Evolutionary conservation across 2,797 vertebrate genomes (phyloP), one percentile per base, ranked within the genome.

Genomic region (Ptychobarbus kaznakovi): DNA sequence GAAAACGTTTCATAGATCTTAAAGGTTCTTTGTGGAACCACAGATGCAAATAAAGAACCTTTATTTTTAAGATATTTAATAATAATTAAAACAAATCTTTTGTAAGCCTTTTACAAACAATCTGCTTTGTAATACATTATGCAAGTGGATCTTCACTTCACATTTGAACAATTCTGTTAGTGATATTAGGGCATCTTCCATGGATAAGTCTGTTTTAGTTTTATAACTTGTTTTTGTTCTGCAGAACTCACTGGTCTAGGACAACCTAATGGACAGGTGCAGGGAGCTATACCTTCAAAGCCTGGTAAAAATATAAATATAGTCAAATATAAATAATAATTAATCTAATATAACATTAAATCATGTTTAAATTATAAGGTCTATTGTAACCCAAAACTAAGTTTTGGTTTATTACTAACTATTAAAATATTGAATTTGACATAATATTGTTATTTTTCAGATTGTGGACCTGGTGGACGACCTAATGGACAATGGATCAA

Each of bases 401-500:
- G 5, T 35, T 63, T 69, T 61, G 5, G 22, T 65, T 16, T 32
- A 49, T 56, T 32, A n/a, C n/a, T 74, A 86, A 42, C 18, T 40
- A 22, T 66, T 68, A 28, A 1, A 32, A 51, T 20, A 32, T 32
- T 32, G 32, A 32, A 32, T 3, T 32, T 32, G 0, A 32, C 32
- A 32, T 32, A 32, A 32, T 32, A 32, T 32, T 32, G 2, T 32
- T 3, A 32, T 32, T 13, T 69, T 85, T 44, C 53, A 89, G 90
- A 88, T 46, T 89, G 90, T 77, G 88, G 86, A 66, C 87, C 81
- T 66, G 89, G 72, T 15, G 86, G 88, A 20, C 72, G 72, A 42
- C 80, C 86, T 49, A 87, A 82, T 49, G 90, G 90, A 87, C 88
- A 90, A 11, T 89, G 87, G 90, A 78, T 85, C 28, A 89, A 90